A percentile compares a stretch with the other conserved stretches of the same genome.
phyloP scores from a whole-genome alignment of 2,888 invertebrate species.

The Volucella zonaria region DNA sequence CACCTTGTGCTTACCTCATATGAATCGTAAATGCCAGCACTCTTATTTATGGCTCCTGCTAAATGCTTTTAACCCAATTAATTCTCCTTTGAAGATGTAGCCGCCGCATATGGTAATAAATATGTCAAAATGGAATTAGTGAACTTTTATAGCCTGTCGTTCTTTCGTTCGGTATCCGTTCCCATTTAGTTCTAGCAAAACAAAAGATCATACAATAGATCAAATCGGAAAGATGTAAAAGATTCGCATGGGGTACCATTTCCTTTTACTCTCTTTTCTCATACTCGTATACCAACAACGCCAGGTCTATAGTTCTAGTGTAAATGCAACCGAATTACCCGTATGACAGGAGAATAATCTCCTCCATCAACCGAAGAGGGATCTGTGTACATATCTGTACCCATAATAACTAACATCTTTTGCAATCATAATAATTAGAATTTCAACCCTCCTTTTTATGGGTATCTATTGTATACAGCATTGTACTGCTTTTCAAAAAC shows the following conservation, averaged over 20 bases:
- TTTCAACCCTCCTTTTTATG: slow-evolving; percentile 44
- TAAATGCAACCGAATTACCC: slow-evolving; percentile 62
- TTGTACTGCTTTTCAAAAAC: slow-evolving; percentile 5
- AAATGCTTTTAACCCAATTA: slow-evolving; percentile 14
- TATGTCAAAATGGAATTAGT: slow-evolving; percentile 56
- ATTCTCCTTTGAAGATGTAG: slow-evolving; percentile 16
- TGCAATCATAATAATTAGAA: slow-evolving; percentile 54
- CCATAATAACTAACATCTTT: not conserved
- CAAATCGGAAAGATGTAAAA: slow-evolving; percentile 1
- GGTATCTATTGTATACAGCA: not conserved
- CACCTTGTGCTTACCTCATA: not conserved
- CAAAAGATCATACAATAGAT: slow-evolving; percentile 16
- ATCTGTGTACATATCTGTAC: not conserved
- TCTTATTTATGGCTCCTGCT: slow-evolving; percentile 20
- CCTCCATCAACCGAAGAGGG: slow-evolving; percentile 14
- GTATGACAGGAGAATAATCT: slow-evolving; percentile 56
- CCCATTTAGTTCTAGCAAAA: slow-evolving; percentile 15
- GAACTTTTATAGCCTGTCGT: slow-evolving; percentile 32
- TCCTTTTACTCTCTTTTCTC: slow-evolving; percentile 3
- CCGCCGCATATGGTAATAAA: slow-evolving; percentile 48
- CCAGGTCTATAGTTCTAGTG: slow-evolving; percentile 4
- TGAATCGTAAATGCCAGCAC: slow-evolving; percentile 4
- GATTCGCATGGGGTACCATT: not conserved
- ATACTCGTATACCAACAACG: not conserved
- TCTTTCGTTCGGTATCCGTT: slow-evolving; percentile 3